A percentile compares a stretch with the other conserved stretches of the same genome.
Conservation (phyloP, 2,888 invertebrate genomes). For the Cosmia pyralina region DNA sequence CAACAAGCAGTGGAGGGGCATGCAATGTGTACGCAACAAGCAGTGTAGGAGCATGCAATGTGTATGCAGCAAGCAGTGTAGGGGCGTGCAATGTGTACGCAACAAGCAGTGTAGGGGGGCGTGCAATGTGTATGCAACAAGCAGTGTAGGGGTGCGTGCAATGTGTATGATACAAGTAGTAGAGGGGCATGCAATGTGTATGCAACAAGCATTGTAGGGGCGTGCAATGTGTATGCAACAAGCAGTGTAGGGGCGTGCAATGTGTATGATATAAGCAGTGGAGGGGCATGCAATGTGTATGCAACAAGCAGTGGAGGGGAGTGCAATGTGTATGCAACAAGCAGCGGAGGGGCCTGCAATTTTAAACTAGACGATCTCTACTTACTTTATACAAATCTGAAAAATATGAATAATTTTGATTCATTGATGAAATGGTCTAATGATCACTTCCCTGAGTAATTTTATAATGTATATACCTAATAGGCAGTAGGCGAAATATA, state of each 20-base stretch:
- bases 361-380: not conserved
- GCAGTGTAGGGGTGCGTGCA: not conserved
- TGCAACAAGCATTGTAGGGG: not conserved
- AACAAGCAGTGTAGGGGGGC: not conserved
- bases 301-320: not conserved
- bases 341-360: not conserved
- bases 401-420: conserved; percentile 4
- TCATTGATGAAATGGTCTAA: not conserved
- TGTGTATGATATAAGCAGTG: not conserved
- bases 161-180: not conserved
- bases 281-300: not conserved
- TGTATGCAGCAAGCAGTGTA: not conserved
- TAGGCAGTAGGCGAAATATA: conserved; percentile 29
- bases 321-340: not conserved
- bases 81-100: not conserved
- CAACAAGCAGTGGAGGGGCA: not conserved
- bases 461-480: not conserved
- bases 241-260: not conserved
- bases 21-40: not conserved
- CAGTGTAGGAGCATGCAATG: not conserved
- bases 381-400: not conserved
- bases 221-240: not conserved
- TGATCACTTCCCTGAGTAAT: not conserved
- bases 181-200: not conserved
- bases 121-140: not conserved